Conservation (phyloP, 1,140 invertebrate species). For the Bombus breviceps region DNA sequence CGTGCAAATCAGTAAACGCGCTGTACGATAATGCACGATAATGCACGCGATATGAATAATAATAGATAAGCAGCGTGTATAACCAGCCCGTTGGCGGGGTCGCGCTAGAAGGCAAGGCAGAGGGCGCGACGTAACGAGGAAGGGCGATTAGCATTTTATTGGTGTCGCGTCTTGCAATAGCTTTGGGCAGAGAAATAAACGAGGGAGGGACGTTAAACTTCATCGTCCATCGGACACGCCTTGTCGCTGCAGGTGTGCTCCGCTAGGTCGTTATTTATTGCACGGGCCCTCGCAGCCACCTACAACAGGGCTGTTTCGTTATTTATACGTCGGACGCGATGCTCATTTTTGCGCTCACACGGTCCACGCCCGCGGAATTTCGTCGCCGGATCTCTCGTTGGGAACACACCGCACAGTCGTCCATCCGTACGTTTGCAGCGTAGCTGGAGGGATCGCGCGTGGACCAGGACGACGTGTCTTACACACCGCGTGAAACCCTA, state of each 20-base stretch:
- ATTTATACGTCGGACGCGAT: slow-evolving; percentile 50
- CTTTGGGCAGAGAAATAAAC: slow-evolving; percentile 52
- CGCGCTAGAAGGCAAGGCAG: background rate
- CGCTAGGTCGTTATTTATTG: slow-evolving; percentile 54
- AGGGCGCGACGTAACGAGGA: slow-evolving; percentile 35
- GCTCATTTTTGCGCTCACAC: slow-evolving; percentile 36
- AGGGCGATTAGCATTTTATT: slow-evolving; percentile 56
- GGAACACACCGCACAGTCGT: background rate
- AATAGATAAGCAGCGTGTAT: background rate
- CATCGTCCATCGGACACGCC: slow-evolving; percentile 52
- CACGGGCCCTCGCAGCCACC: slow-evolving; percentile 9
- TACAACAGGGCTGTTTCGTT: slow-evolving; percentile 34
- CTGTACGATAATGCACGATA: background rate
- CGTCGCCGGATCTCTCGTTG: background rate
- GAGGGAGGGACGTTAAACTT: slow-evolving; percentile 41
- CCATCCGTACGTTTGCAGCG: background rate
- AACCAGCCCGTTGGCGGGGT: background rate
- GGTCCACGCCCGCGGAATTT: background rate
- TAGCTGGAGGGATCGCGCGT: background rate
- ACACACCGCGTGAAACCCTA: slow-evolving; percentile 42
- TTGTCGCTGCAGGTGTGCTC: slow-evolving; percentile 56
- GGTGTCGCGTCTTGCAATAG: slow-evolving; percentile 53
- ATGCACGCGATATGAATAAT: background rate
- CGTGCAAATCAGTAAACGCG: background rate
- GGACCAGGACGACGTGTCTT: slow-evolving; percentile 19